phyloP scores from a whole-genome alignment of 1,140 invertebrate genomes.

The Oscheius sp. region DNA sequence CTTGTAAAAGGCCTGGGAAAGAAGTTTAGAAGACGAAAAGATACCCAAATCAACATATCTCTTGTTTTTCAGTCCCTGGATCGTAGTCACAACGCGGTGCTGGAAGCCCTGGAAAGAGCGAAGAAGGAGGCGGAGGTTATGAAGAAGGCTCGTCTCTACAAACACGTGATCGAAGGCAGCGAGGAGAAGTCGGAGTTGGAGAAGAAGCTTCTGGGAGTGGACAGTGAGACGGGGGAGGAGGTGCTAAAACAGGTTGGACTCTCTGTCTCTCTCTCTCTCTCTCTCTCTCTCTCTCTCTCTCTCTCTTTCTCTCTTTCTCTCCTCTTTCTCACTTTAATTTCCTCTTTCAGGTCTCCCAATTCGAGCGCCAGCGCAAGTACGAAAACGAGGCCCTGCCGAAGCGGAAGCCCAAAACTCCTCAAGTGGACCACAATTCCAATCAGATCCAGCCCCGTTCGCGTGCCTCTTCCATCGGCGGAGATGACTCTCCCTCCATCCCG shows the following conservation, averaged over 20 bases:
- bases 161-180: not conserved
- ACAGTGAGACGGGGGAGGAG: not conserved
- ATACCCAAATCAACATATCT: too few species aligned
- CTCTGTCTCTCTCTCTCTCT: too few species aligned
- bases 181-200: not conserved
- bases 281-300: too few species aligned
- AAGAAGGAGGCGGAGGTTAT: not conserved
- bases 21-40: too few species aligned
- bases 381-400: constrained; percentile 48
- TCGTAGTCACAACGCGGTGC: not conserved
- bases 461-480: not conserved
- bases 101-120: not conserved
- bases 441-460: not conserved
- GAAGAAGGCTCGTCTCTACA: not conserved
- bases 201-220: not conserved
- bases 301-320: too few species aligned
- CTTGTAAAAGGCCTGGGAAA: too few species aligned
- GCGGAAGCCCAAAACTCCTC: constrained; percentile 38
- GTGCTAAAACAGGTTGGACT: not conserved
- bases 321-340: not conserved
- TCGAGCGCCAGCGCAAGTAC: not conserved
- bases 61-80: constrained; percentile 1
- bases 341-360: not conserved
- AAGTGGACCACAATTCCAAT: too few species aligned
- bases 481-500: not conserved